Base-by-base conservation (phyloP, 2,888 invertebrate genomes). In the Plebejus anna region DNA sequence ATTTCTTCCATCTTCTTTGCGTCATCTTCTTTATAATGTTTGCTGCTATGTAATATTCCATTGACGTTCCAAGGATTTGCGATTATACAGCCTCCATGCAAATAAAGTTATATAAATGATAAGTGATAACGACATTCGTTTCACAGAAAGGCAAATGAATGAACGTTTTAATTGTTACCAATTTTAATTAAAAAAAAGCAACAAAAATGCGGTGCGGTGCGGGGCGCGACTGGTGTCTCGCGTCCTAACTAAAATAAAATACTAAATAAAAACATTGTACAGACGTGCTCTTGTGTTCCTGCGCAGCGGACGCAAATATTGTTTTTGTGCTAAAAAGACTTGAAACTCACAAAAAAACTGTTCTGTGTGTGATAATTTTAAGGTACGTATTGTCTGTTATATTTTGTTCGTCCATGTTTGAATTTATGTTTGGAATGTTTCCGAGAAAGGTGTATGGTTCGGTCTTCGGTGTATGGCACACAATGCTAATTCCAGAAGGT, bases 211-310 rank as follows among this genome's bases (percentile, higher is more conserved):
- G 91, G 90, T 84, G 85, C 80, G 81, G 84, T 51, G 81, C 82
- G 90, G 88, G 92, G 90, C 92, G 91, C 86, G 90, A 85, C 86
- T 79, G 81, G 79, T 85, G 86, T 87, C 89, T 85, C 90, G 89
- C 88, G 86, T 88, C 88, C 78, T 79, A 76, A 73, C 55, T 78
- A 70, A 36, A 72, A 72, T 42, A 72, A 72, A 55, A 51, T 72
- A 72, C 28, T 51, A 51, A 73, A 75, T 75, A 76, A 75, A 72
- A 71, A 73, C 76, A 66, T 76, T 70, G 72, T 77, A 77, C 76
- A 79, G 77, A 77, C 76, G 80, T 79, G 80, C 80, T 79, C 81
- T 75, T 76, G 79, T 75, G 79, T 80, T 81, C 80, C 79, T 78
- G 82, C 51, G 75, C 66, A 7, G 70, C 78, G 79, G 78, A 79